Evolutionary conservation across 2,888 invertebrate genomes (phyloP).

Genomic region (Andrena dorsata): DNA sequence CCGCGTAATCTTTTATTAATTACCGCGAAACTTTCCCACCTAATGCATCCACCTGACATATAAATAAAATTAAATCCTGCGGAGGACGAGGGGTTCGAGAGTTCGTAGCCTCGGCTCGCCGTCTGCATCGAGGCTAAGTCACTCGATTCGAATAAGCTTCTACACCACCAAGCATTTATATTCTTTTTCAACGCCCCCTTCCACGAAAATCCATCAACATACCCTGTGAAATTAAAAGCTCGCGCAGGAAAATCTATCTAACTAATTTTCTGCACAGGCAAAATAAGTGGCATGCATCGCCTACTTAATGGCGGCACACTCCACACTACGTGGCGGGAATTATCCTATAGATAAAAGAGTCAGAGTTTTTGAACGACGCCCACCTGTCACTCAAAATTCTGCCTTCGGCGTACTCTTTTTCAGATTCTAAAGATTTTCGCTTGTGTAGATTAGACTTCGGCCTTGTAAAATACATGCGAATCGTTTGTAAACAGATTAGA

Average conservation of each 20-base stretch:
- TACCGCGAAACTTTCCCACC: conserved; percentile 43
- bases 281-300: background rate
- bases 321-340: conserved; percentile 43
- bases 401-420: conserved; percentile 13
- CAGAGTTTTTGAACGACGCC: conserved; percentile 50
- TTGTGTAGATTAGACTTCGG: background rate
- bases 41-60: conserved; percentile 62
- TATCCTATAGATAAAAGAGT: conserved; percentile 40
- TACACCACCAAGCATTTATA: conserved; percentile 59
- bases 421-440: background rate
- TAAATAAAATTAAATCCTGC: conserved; percentile 82
- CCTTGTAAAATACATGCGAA: background rate
- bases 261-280: background rate
- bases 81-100: conserved; percentile 89
- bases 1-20: conserved; percentile 52
- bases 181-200: conserved; percentile 42
- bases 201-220: conserved; percentile 57
- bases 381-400: conserved; percentile 47
- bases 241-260: background rate
- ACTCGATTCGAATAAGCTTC: conserved; percentile 77
- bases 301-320: background rate
- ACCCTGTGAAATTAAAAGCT: background rate
- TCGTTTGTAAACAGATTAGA: background rate
- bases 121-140: conserved; percentile 84
- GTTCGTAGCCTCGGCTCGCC: conserved; percentile 82